Percentiles rank a stretch among this genome's conserved stretches.
Conservation (phyloP, 1,140 invertebrate genomes). For the Zaprionus lachaisei region DNA sequence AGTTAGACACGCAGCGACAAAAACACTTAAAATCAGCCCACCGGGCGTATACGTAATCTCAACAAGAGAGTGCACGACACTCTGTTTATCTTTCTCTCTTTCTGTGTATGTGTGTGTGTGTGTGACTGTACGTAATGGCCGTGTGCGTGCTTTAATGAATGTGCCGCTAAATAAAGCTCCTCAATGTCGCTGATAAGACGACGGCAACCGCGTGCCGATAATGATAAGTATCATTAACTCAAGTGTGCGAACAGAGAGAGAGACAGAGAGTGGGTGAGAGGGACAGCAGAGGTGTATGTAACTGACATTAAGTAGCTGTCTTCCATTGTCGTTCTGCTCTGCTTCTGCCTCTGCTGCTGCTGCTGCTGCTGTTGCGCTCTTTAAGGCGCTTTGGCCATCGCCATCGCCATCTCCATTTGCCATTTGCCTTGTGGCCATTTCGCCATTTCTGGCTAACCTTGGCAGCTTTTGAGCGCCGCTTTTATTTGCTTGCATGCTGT, state of each 20-base stretch:
- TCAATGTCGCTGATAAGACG: constrained; percentile 54
- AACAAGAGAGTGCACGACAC: neutral
- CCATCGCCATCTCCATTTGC: constrained; percentile 14
- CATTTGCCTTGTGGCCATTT: constrained; percentile 18
- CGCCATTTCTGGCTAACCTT: constrained; percentile 52
- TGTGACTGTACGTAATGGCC: constrained; percentile 53
- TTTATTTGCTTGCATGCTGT: constrained; percentile 33
- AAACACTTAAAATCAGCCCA: constrained; percentile 63
- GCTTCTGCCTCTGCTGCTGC: neutral
- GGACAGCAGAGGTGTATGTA: constrained; percentile 13
- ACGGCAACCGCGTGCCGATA: constrained; percentile 54
- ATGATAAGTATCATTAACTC: constrained; percentile 79
- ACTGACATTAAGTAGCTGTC: constrained; percentile 62
- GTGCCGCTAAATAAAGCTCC: constrained; percentile 31
- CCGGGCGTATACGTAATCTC: constrained; percentile 72
- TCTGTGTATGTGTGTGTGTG: constrained; percentile 2
- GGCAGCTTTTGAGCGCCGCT: constrained; percentile 41
- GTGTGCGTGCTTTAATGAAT: constrained; percentile 72
- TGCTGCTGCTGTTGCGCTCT: constrained; percentile 52
- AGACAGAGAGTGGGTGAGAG: neutral
- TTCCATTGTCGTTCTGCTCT: constrained; percentile 37
- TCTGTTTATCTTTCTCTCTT: neutral
- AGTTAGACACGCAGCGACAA: constrained; percentile 50
- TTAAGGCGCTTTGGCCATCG: constrained; percentile 55
- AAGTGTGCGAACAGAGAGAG: constrained; percentile 18